Evolutionary conservation across 2,797 vertebrate species (phyloP).

Genomic region (Manis javanica): DNA sequence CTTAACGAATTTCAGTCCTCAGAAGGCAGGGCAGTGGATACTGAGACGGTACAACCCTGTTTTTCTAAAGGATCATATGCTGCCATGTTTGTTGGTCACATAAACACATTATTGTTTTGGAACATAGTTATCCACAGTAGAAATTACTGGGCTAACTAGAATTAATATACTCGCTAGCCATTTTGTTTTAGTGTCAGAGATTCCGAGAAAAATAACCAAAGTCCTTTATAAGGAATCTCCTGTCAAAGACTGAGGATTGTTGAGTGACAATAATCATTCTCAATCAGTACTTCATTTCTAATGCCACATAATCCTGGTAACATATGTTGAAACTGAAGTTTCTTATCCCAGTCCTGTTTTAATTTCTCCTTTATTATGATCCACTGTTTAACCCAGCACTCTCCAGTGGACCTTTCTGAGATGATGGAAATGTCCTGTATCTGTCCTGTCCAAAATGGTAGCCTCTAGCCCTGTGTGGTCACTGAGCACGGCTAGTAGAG

Average conservation of each 20-base stretch:
- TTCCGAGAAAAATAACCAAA: background rate
- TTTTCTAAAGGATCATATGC: background rate
- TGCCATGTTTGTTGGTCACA: background rate
- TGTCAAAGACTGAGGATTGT: background rate
- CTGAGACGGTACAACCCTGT: background rate
- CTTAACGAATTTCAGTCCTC: background rate
- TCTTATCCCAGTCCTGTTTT: background rate
- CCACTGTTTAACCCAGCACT: background rate
- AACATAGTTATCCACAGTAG: background rate
- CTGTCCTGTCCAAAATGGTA: background rate
- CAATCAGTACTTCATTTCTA: background rate
- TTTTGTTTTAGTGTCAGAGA: background rate
- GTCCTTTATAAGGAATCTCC: background rate
- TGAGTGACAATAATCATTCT: background rate
- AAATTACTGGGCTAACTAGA: background rate
- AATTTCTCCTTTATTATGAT: background rate
- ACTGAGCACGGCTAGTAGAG: accelerated
- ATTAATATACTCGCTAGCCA: background rate
- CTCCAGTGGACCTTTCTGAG: background rate
- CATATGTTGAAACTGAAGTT: background rate
- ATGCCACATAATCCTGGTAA: background rate
- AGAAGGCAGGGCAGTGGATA: background rate
- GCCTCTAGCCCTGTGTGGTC: background rate
- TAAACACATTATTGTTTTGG: background rate
- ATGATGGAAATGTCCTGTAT: background rate